These are phyloP conservation scores for Ischnus inquisitorius DNA, from an alignment of 2,888 invertebrate species.

Conservation along the genomic window DNA sequence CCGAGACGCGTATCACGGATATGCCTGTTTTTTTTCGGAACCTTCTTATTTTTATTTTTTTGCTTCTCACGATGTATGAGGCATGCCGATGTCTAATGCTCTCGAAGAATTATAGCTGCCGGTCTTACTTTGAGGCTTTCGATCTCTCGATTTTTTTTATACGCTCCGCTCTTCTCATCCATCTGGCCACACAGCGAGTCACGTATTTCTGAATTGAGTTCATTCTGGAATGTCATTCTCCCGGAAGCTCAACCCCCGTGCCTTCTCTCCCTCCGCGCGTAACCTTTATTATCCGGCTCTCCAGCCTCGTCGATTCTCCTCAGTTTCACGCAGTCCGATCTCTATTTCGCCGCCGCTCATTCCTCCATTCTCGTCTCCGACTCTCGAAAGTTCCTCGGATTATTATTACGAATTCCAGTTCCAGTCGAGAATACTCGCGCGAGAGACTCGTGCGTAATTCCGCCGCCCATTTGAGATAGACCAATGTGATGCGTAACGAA, in stretches of 20 bases:
- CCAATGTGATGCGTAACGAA: constrained; percentile 16
- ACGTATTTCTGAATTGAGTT: constrained; percentile 53
- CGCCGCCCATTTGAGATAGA: constrained; percentile 35
- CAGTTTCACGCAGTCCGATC: constrained; percentile 34
- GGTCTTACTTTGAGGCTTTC: no score
- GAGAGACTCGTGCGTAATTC: constrained; percentile 11
- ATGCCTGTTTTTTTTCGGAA: no score
- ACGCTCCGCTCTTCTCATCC: background rate
- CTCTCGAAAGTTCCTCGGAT: constrained; percentile 72
- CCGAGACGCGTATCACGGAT: no score
- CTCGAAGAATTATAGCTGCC: no score
- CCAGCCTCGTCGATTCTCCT: constrained; percentile 28
- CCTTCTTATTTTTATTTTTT: no score
- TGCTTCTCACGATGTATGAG: no score
- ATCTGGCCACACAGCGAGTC: background rate
- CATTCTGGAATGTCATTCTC: constrained; percentile 70
- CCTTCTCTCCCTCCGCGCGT: constrained; percentile 55
- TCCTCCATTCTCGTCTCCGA: constrained; percentile 66
- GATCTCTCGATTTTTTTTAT: background rate
- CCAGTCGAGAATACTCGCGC: constrained; percentile 49
- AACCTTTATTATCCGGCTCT: constrained; percentile 29
- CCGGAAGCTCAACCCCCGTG: constrained; percentile 22
- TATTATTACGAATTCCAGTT: constrained; percentile 82
- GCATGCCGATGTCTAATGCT: no score
- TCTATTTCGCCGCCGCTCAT: constrained; percentile 33